Conservation (phyloP, 2,888 invertebrate genomes). For the Tineola bisselliella region DNA sequence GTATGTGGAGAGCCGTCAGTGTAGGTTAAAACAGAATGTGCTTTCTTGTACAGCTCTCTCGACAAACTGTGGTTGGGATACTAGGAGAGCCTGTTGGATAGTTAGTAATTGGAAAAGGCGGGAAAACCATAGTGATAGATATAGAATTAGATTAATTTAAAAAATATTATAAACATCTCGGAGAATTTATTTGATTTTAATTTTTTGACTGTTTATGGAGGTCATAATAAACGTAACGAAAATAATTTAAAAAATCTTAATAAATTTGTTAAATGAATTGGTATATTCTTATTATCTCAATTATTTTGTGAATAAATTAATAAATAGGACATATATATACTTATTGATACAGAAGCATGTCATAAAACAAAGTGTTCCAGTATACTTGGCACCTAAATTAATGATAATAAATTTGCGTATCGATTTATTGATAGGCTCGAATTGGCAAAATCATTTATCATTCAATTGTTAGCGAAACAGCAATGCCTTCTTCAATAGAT, state of each 20-base stretch:
- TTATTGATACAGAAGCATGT: no score
- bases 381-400: neutral
- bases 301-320: no score
- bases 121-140: neutral
- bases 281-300: no score
- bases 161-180: no score
- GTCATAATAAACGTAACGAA: no score
- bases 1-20: neutral
- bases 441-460: constrained; percentile 35
- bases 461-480: constrained; percentile 44
- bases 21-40: neutral
- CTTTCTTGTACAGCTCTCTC: neutral
- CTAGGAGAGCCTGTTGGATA: neutral
- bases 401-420: neutral
- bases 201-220: no score
- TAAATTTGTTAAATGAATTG: no score
- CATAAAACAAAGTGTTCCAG: neutral
- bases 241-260: no score
- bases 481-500: constrained; percentile 36
- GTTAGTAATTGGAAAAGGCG: neutral
- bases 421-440: constrained; percentile 6
- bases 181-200: no score
- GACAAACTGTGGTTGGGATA: neutral
- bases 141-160: no score
- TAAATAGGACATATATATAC: no score